Evolutionary conservation across 2,113 vertebrate genomes (phyloP), one percentile per base, ranked within the genome.

Genomic region (Pomatostomus ruficeps): DNA sequence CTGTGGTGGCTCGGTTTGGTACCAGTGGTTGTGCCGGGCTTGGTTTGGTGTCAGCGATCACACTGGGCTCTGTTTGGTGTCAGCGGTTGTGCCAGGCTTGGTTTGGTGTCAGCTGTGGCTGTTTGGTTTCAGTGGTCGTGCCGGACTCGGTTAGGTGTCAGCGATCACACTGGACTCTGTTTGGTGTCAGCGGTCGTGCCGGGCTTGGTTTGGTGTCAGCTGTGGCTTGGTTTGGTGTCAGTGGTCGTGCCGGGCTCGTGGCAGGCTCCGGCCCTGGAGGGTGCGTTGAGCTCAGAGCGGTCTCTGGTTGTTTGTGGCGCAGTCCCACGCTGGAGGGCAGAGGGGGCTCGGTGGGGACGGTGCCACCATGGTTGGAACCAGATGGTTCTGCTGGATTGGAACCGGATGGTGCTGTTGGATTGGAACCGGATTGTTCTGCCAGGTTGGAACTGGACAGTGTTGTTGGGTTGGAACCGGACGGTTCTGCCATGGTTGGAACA

Each of bases 21-120:
- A n/a, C n/a, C n/a, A n/a, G n/a, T n/a, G n/a, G n/a, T n/a, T n/a
- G n/a, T n/a, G n/a, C n/a, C n/a, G n/a, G n/a, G n/a, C n/a, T n/a
- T 31, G 67, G 24, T 38, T 4, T 14, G 0, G 9, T n/a, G n/a
- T n/a, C n/a, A n/a, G n/a, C n/a, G n/a, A n/a, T n/a, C n/a, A n/a
- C n/a, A n/a, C n/a, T n/a, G n/a, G n/a, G n/a, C n/a, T n/a, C n/a
- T n/a, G n/a, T 55, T 62, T 3, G 81, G 73, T 74, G 11, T 15
- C 33, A 0, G 51, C 0, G 43, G 4, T 68, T 0, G 2, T 12
- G 5, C 13, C 2, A 0, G 19, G 31, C 6, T 71, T n/a, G n/a
- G n/a, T n/a, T n/a, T n/a, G n/a, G n/a, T n/a, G n/a, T n/a, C n/a
- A n/a, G n/a, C n/a, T n/a, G 2, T 31, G 67, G 24, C 43, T 4